Percentiles rank a stretch among this genome's conserved stretches.
Evolutionary conservation across 2,797 vertebrate species (phyloP).

Genomic region (Helarctos malayanus): DNA sequence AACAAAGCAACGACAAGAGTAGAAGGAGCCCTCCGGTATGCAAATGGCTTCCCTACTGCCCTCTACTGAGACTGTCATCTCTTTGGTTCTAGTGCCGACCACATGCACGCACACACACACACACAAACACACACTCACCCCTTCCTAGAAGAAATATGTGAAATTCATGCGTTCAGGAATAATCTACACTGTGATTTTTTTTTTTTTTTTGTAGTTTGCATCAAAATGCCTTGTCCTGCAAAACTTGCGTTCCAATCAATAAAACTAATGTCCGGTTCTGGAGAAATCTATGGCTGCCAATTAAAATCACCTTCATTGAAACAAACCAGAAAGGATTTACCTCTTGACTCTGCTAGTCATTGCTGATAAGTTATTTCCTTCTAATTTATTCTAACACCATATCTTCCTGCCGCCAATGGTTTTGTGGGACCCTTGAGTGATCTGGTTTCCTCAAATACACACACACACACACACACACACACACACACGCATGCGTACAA

Average conservation of each 20-base stretch:
- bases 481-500: rapidly evolving
- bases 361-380: background rate
- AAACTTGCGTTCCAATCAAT: background rate
- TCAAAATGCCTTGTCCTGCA: background rate
- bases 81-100: background rate
- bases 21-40: background rate
- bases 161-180: background rate
- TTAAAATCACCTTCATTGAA: background rate
- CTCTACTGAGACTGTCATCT: background rate
- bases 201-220: background rate
- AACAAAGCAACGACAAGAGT: background rate
- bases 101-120: too few relatives aligned
- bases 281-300: background rate
- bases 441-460: background rate
- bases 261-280: background rate
- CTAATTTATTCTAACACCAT: background rate
- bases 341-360: background rate
- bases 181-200: background rate
- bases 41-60: too few relatives aligned
- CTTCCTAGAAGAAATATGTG: background rate
- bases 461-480: too few relatives aligned
- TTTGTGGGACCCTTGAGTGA: background rate
- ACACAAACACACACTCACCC: background rate
- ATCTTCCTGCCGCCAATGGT: background rate
- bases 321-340: background rate